These are phyloP conservation scores for Actinostola sp. DNA, from an alignment of 92 coral and sea anemone species.

Conservation along the genomic window DNA sequence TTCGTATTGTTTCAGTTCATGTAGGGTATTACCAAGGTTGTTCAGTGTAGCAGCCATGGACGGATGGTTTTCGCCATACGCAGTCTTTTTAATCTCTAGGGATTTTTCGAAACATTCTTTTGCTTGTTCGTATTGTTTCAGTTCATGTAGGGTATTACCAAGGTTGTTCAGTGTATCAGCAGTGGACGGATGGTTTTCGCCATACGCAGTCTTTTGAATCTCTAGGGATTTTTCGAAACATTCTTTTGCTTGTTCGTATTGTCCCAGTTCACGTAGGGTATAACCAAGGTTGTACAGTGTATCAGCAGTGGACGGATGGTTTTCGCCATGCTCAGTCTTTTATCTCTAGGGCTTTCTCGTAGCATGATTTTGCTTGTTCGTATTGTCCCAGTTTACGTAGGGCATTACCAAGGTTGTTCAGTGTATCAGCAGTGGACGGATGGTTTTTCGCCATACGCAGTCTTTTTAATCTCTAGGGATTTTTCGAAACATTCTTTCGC, in stretches of 20 bases:
- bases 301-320: neutral
- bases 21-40: neutral
- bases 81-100: neutral
- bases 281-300: neutral
- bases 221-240: neutral
- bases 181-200: no score
- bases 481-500: neutral
- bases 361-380: neutral
- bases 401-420: neutral
- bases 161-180: no score
- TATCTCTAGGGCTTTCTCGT: neutral
- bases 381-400: neutral
- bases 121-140: no score
- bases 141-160: no score
- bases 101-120: no score
- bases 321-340: neutral
- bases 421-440: no score
- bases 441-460: no score
- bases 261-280: neutral
- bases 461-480: neutral
- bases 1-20: neutral
- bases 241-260: neutral
- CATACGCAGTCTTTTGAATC: no score
- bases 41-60: neutral
- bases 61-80: neutral